Evolutionary conservation across 2,113 vertebrate species (phyloP), one percentile per base, ranked within the genome.

Genomic region (Octodon degus): DNA sequence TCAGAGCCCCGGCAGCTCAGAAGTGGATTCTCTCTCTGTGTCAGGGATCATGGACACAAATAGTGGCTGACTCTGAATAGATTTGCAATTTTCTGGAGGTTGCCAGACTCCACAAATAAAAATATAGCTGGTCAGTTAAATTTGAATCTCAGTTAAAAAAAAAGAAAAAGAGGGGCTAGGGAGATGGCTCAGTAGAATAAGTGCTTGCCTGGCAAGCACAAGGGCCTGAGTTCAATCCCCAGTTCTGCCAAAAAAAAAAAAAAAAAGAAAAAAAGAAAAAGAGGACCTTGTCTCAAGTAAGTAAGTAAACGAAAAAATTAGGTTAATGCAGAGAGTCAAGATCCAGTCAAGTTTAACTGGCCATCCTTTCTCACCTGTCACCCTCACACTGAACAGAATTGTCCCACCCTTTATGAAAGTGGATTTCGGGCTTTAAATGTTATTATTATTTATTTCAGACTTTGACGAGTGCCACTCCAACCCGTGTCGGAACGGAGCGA

Each of bases 381-480:
- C 25, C 5, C 9, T 91, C 30, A 53, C 10, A 67, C 25, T 72
- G 84, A 93, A 40, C 40, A 80, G 55, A 70, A 60, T 86, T 32
- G 1, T 88, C 93, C 82, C 67, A 76, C 43, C 14, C 13, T 60
- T 89, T 95, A 37, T 94, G 68, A 90, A 97, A 92, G 2, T 60
- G 1, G 25, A 94, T 93, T 93, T 97, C 12, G 89, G 0, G 86
- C n/a, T 96, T 96, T 94, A 53, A 30, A 50, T 43, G 22, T 30
- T 14, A 7, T 17, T 77, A 94, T 79, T 91, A 98, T 67, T 67
- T 94, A 58, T 74, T 97, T 65, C 97, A 99, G 99, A 99, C 97
- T 98, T 99, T 14, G 99, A 99, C 95, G 99, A 99, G 97, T 99
- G 99, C 96, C 99, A 99, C 60, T 99, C 99, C 83, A 99, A 99